Evolutionary conservation across 2,113 vertebrate genomes (phyloP).

Genomic region (Mastomys coucha): DNA sequence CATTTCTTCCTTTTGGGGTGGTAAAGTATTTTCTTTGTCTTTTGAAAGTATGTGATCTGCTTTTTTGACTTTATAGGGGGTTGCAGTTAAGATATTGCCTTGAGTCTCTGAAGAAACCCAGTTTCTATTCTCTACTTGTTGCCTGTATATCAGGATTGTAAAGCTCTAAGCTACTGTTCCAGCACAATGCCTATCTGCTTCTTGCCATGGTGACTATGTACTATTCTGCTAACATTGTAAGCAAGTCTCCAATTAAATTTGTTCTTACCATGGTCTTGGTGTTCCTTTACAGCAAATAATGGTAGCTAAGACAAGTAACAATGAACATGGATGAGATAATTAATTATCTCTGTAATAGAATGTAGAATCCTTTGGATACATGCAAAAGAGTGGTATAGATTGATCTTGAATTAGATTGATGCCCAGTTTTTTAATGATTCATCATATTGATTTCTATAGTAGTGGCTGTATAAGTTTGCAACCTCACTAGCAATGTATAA

Average conservation of each 20-base stretch:
- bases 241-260: not conserved
- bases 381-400: not conserved
- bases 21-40: not conserved
- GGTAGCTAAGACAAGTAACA: not conserved
- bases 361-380: not conserved
- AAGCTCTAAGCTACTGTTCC: not conserved
- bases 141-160: not conserved
- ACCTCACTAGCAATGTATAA: not conserved
- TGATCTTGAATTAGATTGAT: not conserved
- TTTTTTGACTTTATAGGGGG: not conserved
- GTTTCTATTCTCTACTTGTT: not conserved
- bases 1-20: not conserved
- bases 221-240: not conserved
- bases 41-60: not conserved
- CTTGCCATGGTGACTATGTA: not conserved
- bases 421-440: not conserved
- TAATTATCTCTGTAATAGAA: not conserved
- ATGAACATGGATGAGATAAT: not conserved
- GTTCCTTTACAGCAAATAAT: not conserved
- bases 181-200: not conserved
- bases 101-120: not conserved
- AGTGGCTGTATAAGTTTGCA: not conserved
- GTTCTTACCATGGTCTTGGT: not conserved
- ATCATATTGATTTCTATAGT: not conserved
- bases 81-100: not conserved